Base-by-base conservation (phyloP, 2,888 invertebrate genomes). In the Phrixothrix hirtus region DNA sequence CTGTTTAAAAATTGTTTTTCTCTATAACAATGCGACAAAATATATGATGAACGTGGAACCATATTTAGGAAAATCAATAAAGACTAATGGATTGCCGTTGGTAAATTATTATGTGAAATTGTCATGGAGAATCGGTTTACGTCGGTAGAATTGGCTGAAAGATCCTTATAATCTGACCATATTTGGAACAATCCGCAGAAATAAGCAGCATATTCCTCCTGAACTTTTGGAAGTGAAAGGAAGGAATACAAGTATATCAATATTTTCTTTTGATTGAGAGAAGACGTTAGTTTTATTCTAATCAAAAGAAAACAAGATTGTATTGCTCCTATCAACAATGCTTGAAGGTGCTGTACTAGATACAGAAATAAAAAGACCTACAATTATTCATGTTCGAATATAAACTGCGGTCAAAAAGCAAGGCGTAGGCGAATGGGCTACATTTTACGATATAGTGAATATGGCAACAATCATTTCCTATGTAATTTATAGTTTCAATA, bases 101-200 rank as follows among this genome's bases (percentile, higher is more conserved):
- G 63, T 53, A 13, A 59, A 61, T 45, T 66, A 61, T 57, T 66
- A 52, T 48, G 53, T 64, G 13, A 62, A 62, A 46, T 44, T 57
- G 32, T 48, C 31, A 61, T 60, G 56, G 69, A 72, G 50, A 71
- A 72, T 51, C 69, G 68, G 70, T 72, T 71, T 43, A 68, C 69
- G 7, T 69, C 66, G 15, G 60, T 71, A 16, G 51, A 62, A 12
- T 43, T 70, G n/a, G 68, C 57, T 67, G 29, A 43, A 61, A 50
- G 53, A 61, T 35, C 70, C 67, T 17, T 70, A 70, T 46, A 69
- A 66, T 52, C 45, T 70, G 34, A 69, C 67, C 6, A 38, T 70
- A 12, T 57, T 68, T 17, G 68, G 68, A 12, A 72, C 71, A 31
- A 26, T 70, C 38, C 37, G 69, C 42, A 58, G 63, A 43, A 70